phyloP scores from a whole-genome alignment of 1,140 invertebrate genomes.

The Drosophila sp. region DNA sequence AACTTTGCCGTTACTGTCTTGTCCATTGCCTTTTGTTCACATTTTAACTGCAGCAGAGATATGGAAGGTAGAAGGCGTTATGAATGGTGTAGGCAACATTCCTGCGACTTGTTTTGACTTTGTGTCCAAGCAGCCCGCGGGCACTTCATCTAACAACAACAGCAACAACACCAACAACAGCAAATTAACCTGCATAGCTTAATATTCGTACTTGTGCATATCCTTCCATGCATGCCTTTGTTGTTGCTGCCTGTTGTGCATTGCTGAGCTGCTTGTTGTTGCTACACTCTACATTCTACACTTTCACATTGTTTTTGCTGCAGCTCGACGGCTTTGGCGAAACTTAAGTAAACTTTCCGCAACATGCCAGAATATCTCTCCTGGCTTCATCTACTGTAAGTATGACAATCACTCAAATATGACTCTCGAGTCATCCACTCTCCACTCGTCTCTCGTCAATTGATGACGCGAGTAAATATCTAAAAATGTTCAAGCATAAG shows the following conservation, averaged over 20 bases:
- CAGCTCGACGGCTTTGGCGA: conserved; percentile 33
- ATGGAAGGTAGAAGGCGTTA: background rate
- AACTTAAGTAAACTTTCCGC: conserved; percentile 29
- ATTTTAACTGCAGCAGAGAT: conserved; percentile 35
- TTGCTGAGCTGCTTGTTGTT: conserved; percentile 31
- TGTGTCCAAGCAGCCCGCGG: conserved; percentile 57
- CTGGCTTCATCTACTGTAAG: background rate
- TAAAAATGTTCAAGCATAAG: background rate
- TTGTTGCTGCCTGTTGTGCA: conserved; percentile 42
- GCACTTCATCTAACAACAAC: conserved; percentile 52
- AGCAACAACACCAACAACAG: conserved; percentile 56
- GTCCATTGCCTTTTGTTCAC: conserved; percentile 49
- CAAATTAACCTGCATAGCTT: conserved; percentile 80
- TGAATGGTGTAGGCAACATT: conserved; percentile 40
- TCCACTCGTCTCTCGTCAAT: background rate
- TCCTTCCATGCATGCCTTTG: conserved; percentile 48
- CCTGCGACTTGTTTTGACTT: conserved; percentile 43
- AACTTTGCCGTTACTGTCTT: conserved; percentile 44
- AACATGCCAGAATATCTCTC: conserved; percentile 34
- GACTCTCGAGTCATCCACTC: conserved; percentile 14
- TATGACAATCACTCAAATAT: conserved; percentile 36
- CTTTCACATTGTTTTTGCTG: conserved; percentile 35
- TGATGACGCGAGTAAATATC: background rate
- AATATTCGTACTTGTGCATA: conserved; percentile 45
- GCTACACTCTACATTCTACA: no score